These are phyloP conservation scores for Garra rufa DNA, from an alignment of 2,113 vertebrate genomes.

Conservation along the genomic window DNA sequence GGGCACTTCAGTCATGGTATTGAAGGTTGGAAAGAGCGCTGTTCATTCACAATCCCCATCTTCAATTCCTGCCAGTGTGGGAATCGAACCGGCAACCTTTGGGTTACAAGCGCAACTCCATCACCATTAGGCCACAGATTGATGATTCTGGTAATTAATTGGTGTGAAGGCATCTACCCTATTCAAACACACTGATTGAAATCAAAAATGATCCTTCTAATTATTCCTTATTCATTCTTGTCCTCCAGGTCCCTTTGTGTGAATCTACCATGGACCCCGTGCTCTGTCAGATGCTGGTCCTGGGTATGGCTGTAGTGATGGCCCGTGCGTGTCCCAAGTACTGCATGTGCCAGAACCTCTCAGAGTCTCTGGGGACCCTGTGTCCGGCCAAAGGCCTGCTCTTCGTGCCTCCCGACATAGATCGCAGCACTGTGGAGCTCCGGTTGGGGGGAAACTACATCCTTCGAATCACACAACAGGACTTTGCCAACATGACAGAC, in stretches of 20 bases:
- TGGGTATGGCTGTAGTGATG: conserved; percentile 83
- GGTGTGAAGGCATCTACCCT: no score
- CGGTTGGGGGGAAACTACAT: conserved; percentile 94
- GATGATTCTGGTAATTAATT: no score
- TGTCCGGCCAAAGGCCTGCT: conserved; percentile 94
- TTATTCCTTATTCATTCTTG: conserved; percentile 25
- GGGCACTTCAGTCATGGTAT: no score
- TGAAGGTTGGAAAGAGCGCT: no score
- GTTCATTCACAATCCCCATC: no score
- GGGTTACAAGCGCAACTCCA: no score
- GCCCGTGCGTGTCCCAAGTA: conserved; percentile 92
- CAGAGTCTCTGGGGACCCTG: conserved; percentile 91
- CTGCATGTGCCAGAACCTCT: conserved; percentile 93
- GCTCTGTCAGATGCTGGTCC: conserved; percentile 86
- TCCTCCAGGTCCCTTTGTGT: conserved; percentile 74
- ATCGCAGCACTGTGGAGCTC: conserved; percentile 90
- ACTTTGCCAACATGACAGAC: conserved; percentile 95
- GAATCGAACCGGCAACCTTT: no score
- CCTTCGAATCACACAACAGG: conserved; percentile 86
- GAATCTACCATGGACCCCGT: conserved; percentile 91
- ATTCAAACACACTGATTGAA: conserved; percentile 13
- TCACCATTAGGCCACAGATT: no score
- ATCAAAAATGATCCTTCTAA: not conserved
- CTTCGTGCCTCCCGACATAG: conserved; percentile 89
- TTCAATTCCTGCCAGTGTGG: no score